Conservation (phyloP, 2,888 invertebrate species). For the Labia minor region DNA sequence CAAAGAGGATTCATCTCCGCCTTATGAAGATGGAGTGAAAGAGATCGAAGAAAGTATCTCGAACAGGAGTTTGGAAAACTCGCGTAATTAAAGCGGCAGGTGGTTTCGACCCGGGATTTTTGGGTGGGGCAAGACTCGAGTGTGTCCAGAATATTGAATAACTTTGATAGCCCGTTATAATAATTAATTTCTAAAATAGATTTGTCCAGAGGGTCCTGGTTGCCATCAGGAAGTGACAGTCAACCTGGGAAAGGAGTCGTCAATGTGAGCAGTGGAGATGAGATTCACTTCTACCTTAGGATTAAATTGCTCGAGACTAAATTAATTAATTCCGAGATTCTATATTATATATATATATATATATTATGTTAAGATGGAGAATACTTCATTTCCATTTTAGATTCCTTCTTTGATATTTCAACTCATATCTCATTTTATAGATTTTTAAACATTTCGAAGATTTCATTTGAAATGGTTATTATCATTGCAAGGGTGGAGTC, state of each 20-base stretch:
- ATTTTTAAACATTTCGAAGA: too few species aligned
- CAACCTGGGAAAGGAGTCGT: not conserved
- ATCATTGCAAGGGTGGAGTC: too few species aligned
- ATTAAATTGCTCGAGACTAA: not conserved
- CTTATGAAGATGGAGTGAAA: not conserved
- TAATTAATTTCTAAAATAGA: slow-evolving; percentile 13
- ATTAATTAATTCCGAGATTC: not conserved
- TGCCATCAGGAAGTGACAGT: not conserved
- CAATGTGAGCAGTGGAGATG: not conserved
- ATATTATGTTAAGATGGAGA: too few species aligned
- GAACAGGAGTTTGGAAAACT: not conserved
- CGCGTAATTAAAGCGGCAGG: slow-evolving; percentile 4
- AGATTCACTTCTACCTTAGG: not conserved
- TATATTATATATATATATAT: too few species aligned
- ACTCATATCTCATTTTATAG: too few species aligned
- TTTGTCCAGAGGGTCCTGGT: not conserved
- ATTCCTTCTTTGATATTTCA: too few species aligned
- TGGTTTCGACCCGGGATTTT: not conserved
- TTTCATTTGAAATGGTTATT: too few species aligned
- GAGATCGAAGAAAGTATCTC: not conserved
- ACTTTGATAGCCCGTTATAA: slow-evolving; percentile 1
- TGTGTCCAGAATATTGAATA: slow-evolving; percentile 13
- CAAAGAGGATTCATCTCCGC: too few species aligned
- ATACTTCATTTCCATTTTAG: too few species aligned
- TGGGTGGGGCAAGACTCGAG: not conserved